Conservation (phyloP, 2,888 invertebrate genomes). For the Lacanobia oleracea region DNA sequence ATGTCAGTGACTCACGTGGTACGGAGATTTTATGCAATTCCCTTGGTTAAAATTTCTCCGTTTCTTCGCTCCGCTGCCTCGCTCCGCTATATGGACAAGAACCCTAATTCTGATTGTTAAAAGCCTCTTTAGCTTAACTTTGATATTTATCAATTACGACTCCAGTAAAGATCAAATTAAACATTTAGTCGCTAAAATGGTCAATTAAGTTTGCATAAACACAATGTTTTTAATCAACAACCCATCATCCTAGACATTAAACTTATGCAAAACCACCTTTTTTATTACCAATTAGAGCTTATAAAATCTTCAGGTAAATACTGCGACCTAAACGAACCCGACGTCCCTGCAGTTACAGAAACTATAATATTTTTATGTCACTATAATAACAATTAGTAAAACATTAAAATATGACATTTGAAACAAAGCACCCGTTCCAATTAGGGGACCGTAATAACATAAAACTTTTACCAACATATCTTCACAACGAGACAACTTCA, state of each 20-base stretch:
- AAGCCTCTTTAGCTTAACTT: background rate
- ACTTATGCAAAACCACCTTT: background rate
- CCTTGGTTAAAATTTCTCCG: no score
- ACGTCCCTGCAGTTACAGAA: slow-evolving; percentile 41
- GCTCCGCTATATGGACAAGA: no score
- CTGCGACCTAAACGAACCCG: slow-evolving; percentile 12
- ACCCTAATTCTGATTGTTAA: no score
- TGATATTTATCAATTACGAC: background rate
- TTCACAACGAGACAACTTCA: slow-evolving; percentile 15
- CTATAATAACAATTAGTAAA: slow-evolving; percentile 66
- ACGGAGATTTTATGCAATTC: no score
- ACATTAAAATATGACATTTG: slow-evolving; percentile 76
- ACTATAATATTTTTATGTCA: slow-evolving; percentile 56
- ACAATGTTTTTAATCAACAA: slow-evolving; percentile 20
- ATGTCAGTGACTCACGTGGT: no score
- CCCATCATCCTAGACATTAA: slow-evolving; percentile 3
- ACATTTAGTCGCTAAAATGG: background rate
- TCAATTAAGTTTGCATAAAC: slow-evolving; percentile 22
- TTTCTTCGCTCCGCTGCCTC: no score
- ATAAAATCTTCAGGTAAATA: slow-evolving; percentile 39
- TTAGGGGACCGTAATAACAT: slow-evolving; percentile 81
- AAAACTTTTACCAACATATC: slow-evolving; percentile 71
- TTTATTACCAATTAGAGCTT: slow-evolving; percentile 23
- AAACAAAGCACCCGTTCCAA: slow-evolving; percentile 84
- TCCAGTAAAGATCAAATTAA: background rate